These are phyloP conservation scores for Danaus chrysippus DNA, from an alignment of 2,888 invertebrate genomes.

Conservation along the genomic window DNA sequence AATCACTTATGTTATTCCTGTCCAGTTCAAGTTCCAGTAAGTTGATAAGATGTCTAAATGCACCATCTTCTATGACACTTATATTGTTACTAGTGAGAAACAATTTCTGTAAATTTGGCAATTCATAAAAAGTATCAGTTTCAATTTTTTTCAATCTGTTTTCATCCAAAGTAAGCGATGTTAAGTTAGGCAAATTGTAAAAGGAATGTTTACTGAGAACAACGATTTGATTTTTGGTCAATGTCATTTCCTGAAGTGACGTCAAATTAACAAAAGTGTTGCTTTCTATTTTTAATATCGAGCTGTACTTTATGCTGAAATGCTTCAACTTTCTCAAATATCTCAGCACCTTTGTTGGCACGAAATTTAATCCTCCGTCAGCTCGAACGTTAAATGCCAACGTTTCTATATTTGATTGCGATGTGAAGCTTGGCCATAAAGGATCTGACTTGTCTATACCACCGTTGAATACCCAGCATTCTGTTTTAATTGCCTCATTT, in stretches of 20 bases:
- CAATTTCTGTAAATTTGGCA: constrained; percentile 85
- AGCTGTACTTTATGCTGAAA: constrained; percentile 85
- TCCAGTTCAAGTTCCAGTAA: constrained; percentile 90
- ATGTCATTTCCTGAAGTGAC: constrained; percentile 82
- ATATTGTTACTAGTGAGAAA: constrained; percentile 93
- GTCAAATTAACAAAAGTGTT: constrained; percentile 87
- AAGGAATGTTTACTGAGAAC: constrained; percentile 83
- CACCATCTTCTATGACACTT: constrained; percentile 89
- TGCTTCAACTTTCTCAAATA: constrained; percentile 82
- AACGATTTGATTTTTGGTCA: constrained; percentile 85
- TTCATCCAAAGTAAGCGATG: constrained; percentile 84
- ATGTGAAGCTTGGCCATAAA: constrained; percentile 85
- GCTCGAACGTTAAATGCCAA: constrained; percentile 85
- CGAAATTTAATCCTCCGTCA: constrained; percentile 83
- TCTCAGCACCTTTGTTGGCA: constrained; percentile 85
- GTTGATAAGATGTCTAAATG: constrained; percentile 86
- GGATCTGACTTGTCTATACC: constrained; percentile 83
- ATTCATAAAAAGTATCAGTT: constrained; percentile 85
- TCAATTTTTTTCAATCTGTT: constrained; percentile 87
- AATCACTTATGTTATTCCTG: constrained; percentile 85
- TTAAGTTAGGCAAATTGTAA: constrained; percentile 84
- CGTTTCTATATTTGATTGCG: constrained; percentile 84
- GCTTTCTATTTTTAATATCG: constrained; percentile 83
- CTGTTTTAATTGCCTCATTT: constrained; percentile 83
- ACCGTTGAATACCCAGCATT: constrained; percentile 87